phyloP scores from a whole-genome alignment of 2,797 vertebrate genomes.

The Coracias cyanogaster region DNA sequence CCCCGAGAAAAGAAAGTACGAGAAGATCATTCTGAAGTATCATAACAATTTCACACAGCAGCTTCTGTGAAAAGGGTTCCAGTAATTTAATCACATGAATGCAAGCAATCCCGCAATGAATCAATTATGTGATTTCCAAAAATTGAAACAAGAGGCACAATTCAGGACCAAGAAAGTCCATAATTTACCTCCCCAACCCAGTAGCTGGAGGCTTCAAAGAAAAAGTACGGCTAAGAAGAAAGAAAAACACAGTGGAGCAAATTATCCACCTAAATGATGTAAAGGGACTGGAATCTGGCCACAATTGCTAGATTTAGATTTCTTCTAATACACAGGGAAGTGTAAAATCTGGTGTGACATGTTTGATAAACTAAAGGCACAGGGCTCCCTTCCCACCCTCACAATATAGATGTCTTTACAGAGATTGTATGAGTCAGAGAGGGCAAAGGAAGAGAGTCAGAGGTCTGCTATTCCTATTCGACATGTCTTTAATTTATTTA shows the following conservation, averaged over 20 bases:
- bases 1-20: constrained; percentile 36
- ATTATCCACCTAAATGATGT: constrained; percentile 63
- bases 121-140: constrained; percentile 37
- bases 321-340: neutral
- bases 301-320: constrained; percentile 5
- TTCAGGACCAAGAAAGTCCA: neutral
- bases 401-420: neutral
- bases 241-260: constrained; percentile 55
- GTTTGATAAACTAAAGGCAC: constrained; percentile 11
- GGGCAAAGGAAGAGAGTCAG: constrained; percentile 26
- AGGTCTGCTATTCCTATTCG: neutral
- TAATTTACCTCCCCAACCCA: constrained; percentile 49
- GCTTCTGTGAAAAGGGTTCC: constrained; percentile 28
- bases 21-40: constrained; percentile 29
- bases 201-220: constrained; percentile 67
- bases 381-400: neutral
- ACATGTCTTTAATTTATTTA: constrained; percentile 26
- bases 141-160: constrained; percentile 45
- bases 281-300: constrained; percentile 57
- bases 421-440: neutral
- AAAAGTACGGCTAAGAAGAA: constrained; percentile 52
- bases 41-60: constrained; percentile 29
- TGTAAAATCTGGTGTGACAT: constrained; percentile 53
- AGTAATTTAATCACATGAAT: neutral
- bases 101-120: neutral